Percentiles rank a stretch among this genome's conserved stretches.
These are phyloP conservation scores for Platerodrilus igneus DNA, from an alignment of 2,888 invertebrate genomes.

Conservation along the genomic window DNA sequence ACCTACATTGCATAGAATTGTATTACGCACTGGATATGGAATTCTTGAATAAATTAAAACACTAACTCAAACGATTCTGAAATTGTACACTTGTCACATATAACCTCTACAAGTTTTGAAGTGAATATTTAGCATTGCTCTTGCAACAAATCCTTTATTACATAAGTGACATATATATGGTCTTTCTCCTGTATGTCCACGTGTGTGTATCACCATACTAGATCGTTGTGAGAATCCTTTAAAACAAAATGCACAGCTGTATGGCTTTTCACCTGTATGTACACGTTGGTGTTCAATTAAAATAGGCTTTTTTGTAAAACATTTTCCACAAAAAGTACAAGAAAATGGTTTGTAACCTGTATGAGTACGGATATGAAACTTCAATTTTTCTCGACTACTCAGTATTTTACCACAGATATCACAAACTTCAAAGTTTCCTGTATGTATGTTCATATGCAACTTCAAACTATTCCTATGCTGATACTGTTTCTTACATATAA, in stretches of 20 bases:
- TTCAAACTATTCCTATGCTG: constrained; percentile 46
- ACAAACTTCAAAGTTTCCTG: constrained; percentile 52
- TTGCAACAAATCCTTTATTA: constrained; percentile 59
- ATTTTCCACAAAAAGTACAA: constrained; percentile 43
- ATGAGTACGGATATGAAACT: constrained; percentile 45
- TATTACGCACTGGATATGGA: no score
- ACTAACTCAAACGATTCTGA: no score
- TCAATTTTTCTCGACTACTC: constrained; percentile 52
- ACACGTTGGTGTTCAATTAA: constrained; percentile 44
- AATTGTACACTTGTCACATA: constrained; percentile 1
- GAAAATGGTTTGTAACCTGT: constrained; percentile 45
- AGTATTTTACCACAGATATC: constrained; percentile 58
- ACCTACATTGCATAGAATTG: no score
- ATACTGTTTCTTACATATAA: constrained; percentile 46
- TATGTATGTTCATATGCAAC: constrained; percentile 50
- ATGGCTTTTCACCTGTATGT: constrained; percentile 45
- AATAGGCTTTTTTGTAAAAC: constrained; percentile 45
- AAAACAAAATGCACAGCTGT: constrained; percentile 56
- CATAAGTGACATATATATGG: constrained; percentile 58
- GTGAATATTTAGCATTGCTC: constrained; percentile 60
- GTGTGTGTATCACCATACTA: constrained; percentile 60
- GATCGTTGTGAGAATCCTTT: constrained; percentile 61
- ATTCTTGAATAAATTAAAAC: no score
- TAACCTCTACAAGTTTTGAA: constrained; percentile 50
- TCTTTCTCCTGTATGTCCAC: constrained; percentile 60